Evolutionary conservation across 2,113 vertebrate genomes (phyloP), one percentile per base, ranked within the genome.

Genomic region (western clawed frog (Xenopus tropicalis)): DNA sequence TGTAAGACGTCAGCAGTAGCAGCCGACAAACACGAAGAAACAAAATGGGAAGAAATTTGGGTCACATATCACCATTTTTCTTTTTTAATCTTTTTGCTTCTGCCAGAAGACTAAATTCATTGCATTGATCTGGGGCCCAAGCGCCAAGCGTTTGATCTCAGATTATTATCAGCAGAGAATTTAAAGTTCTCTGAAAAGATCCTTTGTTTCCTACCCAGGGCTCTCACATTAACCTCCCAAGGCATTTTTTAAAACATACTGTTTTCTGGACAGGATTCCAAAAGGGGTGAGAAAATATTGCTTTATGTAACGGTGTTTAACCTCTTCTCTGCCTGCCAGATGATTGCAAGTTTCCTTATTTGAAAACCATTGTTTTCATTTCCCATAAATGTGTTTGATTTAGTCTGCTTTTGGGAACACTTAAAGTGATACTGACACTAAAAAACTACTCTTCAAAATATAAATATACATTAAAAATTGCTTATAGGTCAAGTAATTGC

Each of bases 161-260:
- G 72, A 74, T 74, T 21, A 3, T 74, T 68, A 74, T 74, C 72
- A 42, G 56, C 14, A 19, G 65, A 51, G 65, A 74, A 74, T 74
- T 74, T 74, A 68, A 74, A 74, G 72, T 74, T 61, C 12, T 37
- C 57, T 74, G 54, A 74, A 74, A 74, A 61, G 72, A 61, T 74
- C 65, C 72, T 74, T 74, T 74, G 72, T 74, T 74, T 66, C 72
- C 44, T 25, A 68, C 59, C 56, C 56, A 16, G 72, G 64, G 72
- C 43, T 61, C 65, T 61, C 42, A 43, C 56, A 68, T 68, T 68
- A 61, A 48, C 65, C 72, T 74, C 65, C 43, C 23, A 61, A 64
- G 65, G 72, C 72, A 67, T 19, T 68, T 74, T 67, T 59, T 59
- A 17, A 23, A 16, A 57, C 72, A 23, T 25, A 44, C 65, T 74